Evolutionary conservation across 2,888 invertebrate species (phyloP), one percentile per base, ranked within the genome.

Genomic region (Ptychoptera contaminata): DNA sequence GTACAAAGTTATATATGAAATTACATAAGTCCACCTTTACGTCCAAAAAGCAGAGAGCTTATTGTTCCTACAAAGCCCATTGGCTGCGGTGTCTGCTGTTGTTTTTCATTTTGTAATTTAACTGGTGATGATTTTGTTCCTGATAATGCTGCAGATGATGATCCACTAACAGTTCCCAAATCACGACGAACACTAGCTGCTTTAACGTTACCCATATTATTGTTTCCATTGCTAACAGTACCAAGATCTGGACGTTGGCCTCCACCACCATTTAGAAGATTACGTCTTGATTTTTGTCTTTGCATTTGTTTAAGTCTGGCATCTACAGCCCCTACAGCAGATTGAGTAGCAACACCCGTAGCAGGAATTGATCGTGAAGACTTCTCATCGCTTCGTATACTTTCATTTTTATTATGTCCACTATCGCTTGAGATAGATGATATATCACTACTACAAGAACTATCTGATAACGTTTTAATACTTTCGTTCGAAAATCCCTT

Each of bases 1-100:
- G 3, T 23, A 23, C 23, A 23, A 5, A 23, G 7, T 5, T 7
- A 23, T 2, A 11, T 3, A 32, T 9, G 9, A 32, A 32, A 32
- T 65, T 77, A 80, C 56, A 86, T 74, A 54, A 86, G 71, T 43
- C 87, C 88, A 42, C 88, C 88, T 58, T 88, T 88, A 49, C 88
- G 72, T 34, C 87, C 87, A 63, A 88, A 88, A 42, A 87, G 68
- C 55, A 85, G 67, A 47, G 82, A 77, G 65, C 83, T 82, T 50
- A 85, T 75, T 38, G 83, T 82, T 46, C 86, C 86, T 32, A 86
- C 70, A 42, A 79, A 71, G 7, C 71, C 63, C 37, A 52, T 45
- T 14, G 52, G 47, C 42, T 51, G 50, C 2, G 37, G 30, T 42
- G 42, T 38, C 12, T 45, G 55, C 50, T 42, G 48, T 44, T 48